These are phyloP conservation scores for Drosophila kohkoa DNA, from an alignment of 1,140 invertebrate species.

Conservation along the genomic window DNA sequence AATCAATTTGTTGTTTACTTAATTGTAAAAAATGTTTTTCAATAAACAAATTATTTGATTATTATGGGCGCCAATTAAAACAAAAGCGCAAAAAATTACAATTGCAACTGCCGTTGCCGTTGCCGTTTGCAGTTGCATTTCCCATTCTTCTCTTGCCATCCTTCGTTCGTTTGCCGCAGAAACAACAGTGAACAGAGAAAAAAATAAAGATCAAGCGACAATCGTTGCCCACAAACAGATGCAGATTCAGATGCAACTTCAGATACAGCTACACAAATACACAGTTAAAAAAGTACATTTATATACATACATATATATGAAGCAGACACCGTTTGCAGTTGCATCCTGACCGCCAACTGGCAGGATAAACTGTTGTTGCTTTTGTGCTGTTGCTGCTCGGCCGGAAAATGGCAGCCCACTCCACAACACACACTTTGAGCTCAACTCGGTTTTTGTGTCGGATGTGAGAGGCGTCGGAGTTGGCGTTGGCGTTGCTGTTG, in stretches of 20 bases:
- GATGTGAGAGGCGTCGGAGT: conserved; percentile 26
- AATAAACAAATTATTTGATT: conserved; percentile 84
- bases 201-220: conserved; percentile 68
- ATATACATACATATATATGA: not conserved
- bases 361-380: conserved; percentile 68
- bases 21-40: conserved; percentile 84
- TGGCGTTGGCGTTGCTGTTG: not conserved
- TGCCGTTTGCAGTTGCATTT: conserved; percentile 31
- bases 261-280: conserved; percentile 20
- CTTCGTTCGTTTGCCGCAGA: conserved; percentile 13
- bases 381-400: conserved; percentile 22
- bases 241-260: conserved; percentile 53
- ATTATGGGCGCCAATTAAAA: conserved; percentile 82
- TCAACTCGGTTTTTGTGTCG: conserved; percentile 33
- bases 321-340: conserved; percentile 22
- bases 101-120: conserved; percentile 46
- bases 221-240: conserved; percentile 59
- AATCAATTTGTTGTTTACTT: conserved; percentile 84
- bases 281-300: conserved; percentile 5
- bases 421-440: conserved; percentile 53
- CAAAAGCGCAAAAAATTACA: conserved; percentile 57
- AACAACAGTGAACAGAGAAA: conserved; percentile 20
- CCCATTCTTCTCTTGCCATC: not conserved
- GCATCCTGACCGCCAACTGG: conserved; percentile 65
- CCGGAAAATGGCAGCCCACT: conserved; percentile 41